phyloP scores from a whole-genome alignment of 1,140 invertebrate species.

The Euwallacea similis region DNA sequence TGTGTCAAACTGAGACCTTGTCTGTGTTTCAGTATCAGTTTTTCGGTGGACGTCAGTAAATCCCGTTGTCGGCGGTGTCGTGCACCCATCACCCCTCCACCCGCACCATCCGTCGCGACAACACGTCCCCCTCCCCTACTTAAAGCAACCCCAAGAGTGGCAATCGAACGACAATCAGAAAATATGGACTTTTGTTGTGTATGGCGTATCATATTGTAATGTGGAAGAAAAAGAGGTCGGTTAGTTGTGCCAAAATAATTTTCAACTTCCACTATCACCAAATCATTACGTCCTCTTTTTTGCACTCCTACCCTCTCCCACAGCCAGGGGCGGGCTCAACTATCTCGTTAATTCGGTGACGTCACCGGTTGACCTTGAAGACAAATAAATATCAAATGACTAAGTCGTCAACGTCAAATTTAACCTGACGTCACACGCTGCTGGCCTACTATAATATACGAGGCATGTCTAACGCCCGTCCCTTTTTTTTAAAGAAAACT shows the following conservation, averaged over 20 bases:
- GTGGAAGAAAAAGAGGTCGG: background rate
- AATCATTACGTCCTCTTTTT: no score
- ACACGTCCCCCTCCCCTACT: slow-evolving; percentile 26
- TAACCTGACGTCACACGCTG: no score
- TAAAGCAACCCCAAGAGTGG: slow-evolving; percentile 41
- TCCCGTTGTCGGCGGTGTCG: slow-evolving; percentile 17
- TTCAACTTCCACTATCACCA: no score
- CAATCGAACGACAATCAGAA: slow-evolving; percentile 50
- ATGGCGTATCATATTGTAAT: background rate
- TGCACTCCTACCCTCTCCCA: no score
- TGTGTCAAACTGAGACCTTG: background rate
- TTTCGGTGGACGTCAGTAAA: slow-evolving; percentile 69
- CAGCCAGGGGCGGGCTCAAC: no score
- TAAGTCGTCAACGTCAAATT: no score
- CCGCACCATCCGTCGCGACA: background rate
- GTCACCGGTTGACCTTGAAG: no score
- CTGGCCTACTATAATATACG: no score
- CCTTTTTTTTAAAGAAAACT: background rate
- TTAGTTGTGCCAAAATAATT: no score
- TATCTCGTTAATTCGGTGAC: no score
- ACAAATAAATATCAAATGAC: no score
- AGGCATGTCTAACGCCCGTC: background rate
- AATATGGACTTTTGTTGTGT: background rate
- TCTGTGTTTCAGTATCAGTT: slow-evolving; percentile 73
- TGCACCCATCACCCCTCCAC: background rate